Evolutionary conservation across 2,888 invertebrate genomes (phyloP).

Genomic region (Antheraea yamamai): DNA sequence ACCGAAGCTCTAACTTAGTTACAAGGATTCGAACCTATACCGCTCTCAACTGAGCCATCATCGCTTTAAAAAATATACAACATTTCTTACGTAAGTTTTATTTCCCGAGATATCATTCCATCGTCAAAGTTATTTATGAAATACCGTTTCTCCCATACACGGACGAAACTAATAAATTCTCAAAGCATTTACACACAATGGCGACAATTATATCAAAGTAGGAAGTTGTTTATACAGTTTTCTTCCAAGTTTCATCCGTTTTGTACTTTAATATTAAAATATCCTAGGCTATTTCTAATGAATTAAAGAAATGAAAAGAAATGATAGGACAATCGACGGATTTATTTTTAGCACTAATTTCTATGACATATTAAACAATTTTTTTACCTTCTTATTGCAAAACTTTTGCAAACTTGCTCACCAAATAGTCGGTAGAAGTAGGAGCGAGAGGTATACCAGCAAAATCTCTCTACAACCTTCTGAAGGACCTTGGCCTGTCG

Average conservation of each 20-base stretch:
- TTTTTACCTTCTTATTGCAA: too few species aligned
- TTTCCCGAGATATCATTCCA: not conserved
- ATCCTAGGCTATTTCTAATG: not conserved
- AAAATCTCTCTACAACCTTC: too few species aligned
- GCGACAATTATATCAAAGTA: conserved; percentile 35
- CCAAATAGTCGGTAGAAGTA: too few species aligned
- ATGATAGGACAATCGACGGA: not conserved
- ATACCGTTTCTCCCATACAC: not conserved
- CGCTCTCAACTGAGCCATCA: too few species aligned
- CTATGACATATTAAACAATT: too few species aligned
- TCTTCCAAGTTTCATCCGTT: not conserved
- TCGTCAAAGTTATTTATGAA: not conserved
- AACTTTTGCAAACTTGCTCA: not conserved
- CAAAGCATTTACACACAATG: conserved; percentile 32
- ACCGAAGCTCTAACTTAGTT: too few species aligned
- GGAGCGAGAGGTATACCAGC: too few species aligned
- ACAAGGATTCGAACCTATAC: too few species aligned
- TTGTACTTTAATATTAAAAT: not conserved
- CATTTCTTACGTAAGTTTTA: not conserved
- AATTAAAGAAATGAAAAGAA: not conserved
- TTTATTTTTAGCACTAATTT: not conserved
- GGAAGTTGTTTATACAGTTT: conserved; percentile 31
- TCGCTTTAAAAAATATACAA: not conserved
- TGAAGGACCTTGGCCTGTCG: too few species aligned
- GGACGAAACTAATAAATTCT: conserved; percentile 21